phyloP scores from a whole-genome alignment of 2,888 invertebrate genomes.

The Xylota sylvarum region DNA sequence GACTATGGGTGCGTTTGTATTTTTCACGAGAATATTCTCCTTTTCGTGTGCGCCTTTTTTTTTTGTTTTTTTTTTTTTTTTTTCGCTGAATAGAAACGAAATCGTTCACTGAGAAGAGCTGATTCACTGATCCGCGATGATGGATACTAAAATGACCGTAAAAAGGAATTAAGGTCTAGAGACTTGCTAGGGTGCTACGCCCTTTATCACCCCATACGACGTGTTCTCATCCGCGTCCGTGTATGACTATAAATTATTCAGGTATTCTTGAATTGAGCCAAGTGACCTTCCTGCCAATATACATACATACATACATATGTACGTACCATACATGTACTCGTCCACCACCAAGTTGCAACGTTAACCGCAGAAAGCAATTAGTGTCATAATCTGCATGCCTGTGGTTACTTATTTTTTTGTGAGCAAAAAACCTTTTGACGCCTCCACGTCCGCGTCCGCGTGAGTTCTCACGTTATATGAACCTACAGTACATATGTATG shows the following conservation, averaged over 20 bases:
- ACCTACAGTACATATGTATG: slow-evolving; percentile 27
- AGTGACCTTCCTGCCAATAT: slow-evolving; percentile 64
- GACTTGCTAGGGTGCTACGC: slow-evolving; percentile 79
- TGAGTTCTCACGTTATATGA: slow-evolving; percentile 69
- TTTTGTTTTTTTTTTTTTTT: slow-evolving; percentile 32
- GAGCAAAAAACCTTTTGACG: slow-evolving; percentile 67
- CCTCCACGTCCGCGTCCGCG: slow-evolving; percentile 52
- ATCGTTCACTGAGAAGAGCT: slow-evolving; percentile 76
- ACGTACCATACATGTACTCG: too few species aligned
- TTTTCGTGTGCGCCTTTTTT: slow-evolving; percentile 28
- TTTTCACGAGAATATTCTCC: slow-evolving; percentile 75
- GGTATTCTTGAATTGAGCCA: slow-evolving; percentile 50
- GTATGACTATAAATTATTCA: slow-evolving; percentile 64
- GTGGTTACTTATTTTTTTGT: slow-evolving; percentile 68
- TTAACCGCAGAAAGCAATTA: slow-evolving; percentile 74
- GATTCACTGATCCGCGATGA: slow-evolving; percentile 84
- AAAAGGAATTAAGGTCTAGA: slow-evolving; percentile 85
- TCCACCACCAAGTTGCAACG: slow-evolving; percentile 27
- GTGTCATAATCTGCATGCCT: slow-evolving; percentile 77
- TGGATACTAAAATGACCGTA: slow-evolving; percentile 85
- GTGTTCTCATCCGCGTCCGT: slow-evolving; percentile 46
- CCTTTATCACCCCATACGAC: slow-evolving; percentile 69
- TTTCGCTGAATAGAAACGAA: slow-evolving; percentile 75
- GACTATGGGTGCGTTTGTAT: slow-evolving; percentile 75
- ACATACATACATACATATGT: slow-evolving; percentile 25